phyloP scores from a whole-genome alignment of 1,140 invertebrate species.

The Conus ventricosus region DNA sequence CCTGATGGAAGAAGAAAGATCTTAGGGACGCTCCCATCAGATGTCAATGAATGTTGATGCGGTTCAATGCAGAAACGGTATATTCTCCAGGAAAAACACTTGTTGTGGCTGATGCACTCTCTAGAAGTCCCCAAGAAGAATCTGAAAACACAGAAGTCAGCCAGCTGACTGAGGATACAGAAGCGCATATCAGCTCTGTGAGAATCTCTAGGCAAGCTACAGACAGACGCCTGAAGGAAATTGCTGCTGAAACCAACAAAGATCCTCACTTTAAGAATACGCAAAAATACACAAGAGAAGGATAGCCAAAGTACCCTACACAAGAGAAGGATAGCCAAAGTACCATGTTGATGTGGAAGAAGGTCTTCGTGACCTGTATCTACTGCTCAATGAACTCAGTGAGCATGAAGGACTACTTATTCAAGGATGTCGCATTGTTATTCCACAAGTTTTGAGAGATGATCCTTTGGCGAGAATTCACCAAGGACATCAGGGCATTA shows the following conservation, averaged over 20 bases:
- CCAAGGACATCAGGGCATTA: conserved; percentile 40
- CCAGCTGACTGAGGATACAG: neutral
- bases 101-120: neutral
- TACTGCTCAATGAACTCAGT: conserved; percentile 47
- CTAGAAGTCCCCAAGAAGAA: neutral
- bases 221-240: neutral
- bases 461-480: conserved; percentile 35
- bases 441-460: conserved; percentile 32
- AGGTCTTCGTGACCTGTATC: conserved; percentile 36
- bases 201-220: neutral
- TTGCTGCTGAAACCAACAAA: neutral
- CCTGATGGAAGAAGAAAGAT: conserved; percentile 4
- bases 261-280: neutral
- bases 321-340: neutral
- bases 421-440: conserved; percentile 31
- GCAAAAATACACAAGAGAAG: neutral
- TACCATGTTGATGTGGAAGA: too few relatives aligned
- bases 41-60: conserved; percentile 18
- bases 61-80: neutral
- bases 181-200: neutral
- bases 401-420: conserved; percentile 28
- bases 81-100: neutral
- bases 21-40: conserved; percentile 8
- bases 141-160: neutral
- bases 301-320: conserved; percentile 19